Base-by-base conservation (phyloP, 2,797 vertebrate genomes). In the Chaunax sp. region DNA sequence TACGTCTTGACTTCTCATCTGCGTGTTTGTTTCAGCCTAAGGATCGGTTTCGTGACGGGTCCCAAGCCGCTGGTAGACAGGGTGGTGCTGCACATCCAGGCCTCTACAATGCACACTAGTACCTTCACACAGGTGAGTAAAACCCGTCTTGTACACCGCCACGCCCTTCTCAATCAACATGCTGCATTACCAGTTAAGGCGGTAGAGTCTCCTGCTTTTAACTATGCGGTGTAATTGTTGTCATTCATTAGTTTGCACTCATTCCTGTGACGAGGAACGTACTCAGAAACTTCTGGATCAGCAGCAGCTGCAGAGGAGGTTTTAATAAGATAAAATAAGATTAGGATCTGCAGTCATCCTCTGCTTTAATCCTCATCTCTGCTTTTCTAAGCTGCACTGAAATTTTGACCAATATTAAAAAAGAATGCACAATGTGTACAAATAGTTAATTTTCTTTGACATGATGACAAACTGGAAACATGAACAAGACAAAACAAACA, bases 41-140 rank as follows among this genome's bases (percentile, higher is more conserved):
- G 97, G 89, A 88, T 98, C 6, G 97, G 97, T 18, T 99, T 98
- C 71, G 72, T 99, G 66, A 96, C 97, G 0, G 97, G 97, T 12
- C 97, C 97, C 3, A 97, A 97, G 81, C 93, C 94, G 1, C 92
- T 98, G 47, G 91, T 98, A 0, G 94, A 97, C 67, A 87, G 93
- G 83, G 85, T 98, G 77, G 84, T 97, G 80, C 92, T 98, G 15
- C 97, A 99, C 86, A 95, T 95, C 54, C 95, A 99, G 82, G 91
- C 95, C 51, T 97, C 96, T 4, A 95, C 96, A 0, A 83, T 99
- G 93, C 96, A 99, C 72, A 90, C 96, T 2, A 97, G 96, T 77
- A 94, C 95, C 64, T 97, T 99, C 83, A 94, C 95, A 25, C 98
- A 99, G 95, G 98, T 96, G 88, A 89, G n/a, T n/a, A 1, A 1